Evolutionary conservation across 1,140 invertebrate genomes (phyloP), one percentile per base, ranked within the genome.

Genomic region (Manduca sexta): DNA sequence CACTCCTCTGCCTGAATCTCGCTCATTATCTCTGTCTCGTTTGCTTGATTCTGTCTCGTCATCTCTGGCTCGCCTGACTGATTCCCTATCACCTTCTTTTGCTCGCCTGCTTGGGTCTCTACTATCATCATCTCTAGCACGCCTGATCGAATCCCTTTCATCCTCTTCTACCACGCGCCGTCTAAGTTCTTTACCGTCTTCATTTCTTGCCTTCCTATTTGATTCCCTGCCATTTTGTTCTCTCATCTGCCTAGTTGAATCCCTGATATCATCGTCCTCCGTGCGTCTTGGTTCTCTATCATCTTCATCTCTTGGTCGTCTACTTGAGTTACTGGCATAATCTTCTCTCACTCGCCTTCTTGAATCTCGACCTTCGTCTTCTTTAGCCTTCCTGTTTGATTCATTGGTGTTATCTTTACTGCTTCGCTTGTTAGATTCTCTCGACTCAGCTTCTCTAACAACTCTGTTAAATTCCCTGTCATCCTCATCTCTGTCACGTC

Each of bases 21-120:
- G 57, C 30, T n/a, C n/a, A n/a, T 51, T 46, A 16, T 67, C 37
- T 2, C 29, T 49, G 13, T 38, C 31, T 18, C 43, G 11, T 57
- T 31, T 44, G 12, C 48, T 33, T 37, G 42, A 37, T 13, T 17
- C 45, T 41, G 6, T 45, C 15, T 45, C 21, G 12, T 45, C 21
- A 26, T 26, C 21, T 5, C 21, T n/a, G n/a, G n/a, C n/a, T n/a
- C n/a, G n/a, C n/a, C n/a, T n/a, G n/a, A n/a, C n/a, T n/a, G n/a
- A n/a, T n/a, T 26, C 8, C 4, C 21, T 3, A 26, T 8, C 4
- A 8, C 21, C 21, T 5, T 8, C 21, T 3, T 26, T 8, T 1
- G 4, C 21, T 5, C 8, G 8, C 8, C 21, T 26, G 21, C 8
- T 26, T 5, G 4, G 6, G 17, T 40, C 37, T n/a, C 29, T 48